Evolutionary conservation across 2,888 invertebrate species (phyloP), one percentile per base, ranked within the genome.

Genomic region (Hydrotaea cyrtoneurina): DNA sequence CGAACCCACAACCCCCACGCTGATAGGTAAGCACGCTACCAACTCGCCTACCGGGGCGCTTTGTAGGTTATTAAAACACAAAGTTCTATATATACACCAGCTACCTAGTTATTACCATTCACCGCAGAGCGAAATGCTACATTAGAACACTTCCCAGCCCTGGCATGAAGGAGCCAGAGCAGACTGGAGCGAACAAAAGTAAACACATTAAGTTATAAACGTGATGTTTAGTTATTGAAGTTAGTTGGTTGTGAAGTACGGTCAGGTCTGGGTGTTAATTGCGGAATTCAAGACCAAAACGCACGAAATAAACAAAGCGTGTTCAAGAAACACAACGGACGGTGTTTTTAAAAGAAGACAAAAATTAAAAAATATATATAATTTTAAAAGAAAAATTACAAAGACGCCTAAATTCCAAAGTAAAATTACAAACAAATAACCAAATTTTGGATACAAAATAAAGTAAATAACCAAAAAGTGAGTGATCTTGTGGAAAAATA

Each of bases 191-290:
- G 19, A n/a, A 21, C n/a, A 23, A 19, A 7, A 53, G 19, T 11
- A n/a, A 31, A 39, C 36, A 72, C 73, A 66, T 69, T 69, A 72
- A 64, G 75, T 76, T 81, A 59, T 78, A 81, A 75, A 82, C 76
- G 77, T 66, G 64, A 66, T 43, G 43, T 46, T 46, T n/a, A 69
- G 69, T 21, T n/a, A 69, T 2, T 15, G 23, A 46, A 39, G 36
- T 86, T 76, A 88, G 87, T 88, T 86, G 86, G 85, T 83, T 80
- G 77, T 82, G n/a, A 15, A 23, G 80, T 50, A 78, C 86, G 83
- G 77, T 31, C 31, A 2, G 31, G 31, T 31, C 88, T 86, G 86
- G 86, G 82, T 80, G 77, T 82, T 15, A 13, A 23, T 82, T 50
- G 77, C 86, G 83, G 77, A 86, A 84, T 74, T 59, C 66, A 80